A percentile compares a stretch with the other conserved stretches of the same genome.
Evolutionary conservation across 2,888 invertebrate genomes (phyloP).

Genomic region (Acleris emargana): DNA sequence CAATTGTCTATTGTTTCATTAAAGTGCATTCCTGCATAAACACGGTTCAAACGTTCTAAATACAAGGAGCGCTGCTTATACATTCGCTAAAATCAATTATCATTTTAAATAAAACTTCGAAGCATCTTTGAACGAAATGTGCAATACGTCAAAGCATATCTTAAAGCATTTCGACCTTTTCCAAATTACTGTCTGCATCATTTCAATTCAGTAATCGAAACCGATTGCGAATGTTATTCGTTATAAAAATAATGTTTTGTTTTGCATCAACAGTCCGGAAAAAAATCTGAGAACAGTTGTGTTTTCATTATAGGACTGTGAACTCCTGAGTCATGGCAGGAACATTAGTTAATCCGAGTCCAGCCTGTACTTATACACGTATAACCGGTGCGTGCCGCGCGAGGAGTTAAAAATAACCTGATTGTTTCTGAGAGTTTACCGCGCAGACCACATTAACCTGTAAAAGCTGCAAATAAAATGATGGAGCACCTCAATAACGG

Average conservation of each 20-base stretch:
- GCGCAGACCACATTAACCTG: conserved; percentile 70
- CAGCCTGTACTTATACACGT: conserved; percentile 10
- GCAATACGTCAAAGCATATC: no score
- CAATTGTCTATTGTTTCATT: conserved; percentile 53
- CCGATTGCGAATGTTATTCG: conserved; percentile 11
- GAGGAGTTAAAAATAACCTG: conserved; percentile 68
- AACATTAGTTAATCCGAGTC: conserved; percentile 12
- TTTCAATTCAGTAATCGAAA: background rate
- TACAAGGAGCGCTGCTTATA: no score
- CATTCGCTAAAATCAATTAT: no score
- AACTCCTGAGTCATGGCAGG: conserved; percentile 28
- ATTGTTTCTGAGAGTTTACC: conserved; percentile 72
- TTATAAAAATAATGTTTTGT: conserved; percentile 27
- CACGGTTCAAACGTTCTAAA: no score
- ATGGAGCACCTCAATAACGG: conserved; percentile 77
- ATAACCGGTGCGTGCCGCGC: conserved; percentile 31
- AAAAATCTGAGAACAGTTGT: conserved; percentile 19
- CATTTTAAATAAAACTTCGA: no score
- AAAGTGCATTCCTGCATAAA: conserved; percentile 34
- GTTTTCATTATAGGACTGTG: conserved; percentile 35
- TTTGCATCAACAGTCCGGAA: conserved; percentile 16
- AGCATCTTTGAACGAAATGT: no score
- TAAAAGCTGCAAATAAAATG: conserved; percentile 77
- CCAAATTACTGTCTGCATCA: no score
- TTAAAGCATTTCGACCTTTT: no score